Conservation (phyloP, 53 echinoderm and acorn worm genomes). For the Temnopleurus reevesii region DNA sequence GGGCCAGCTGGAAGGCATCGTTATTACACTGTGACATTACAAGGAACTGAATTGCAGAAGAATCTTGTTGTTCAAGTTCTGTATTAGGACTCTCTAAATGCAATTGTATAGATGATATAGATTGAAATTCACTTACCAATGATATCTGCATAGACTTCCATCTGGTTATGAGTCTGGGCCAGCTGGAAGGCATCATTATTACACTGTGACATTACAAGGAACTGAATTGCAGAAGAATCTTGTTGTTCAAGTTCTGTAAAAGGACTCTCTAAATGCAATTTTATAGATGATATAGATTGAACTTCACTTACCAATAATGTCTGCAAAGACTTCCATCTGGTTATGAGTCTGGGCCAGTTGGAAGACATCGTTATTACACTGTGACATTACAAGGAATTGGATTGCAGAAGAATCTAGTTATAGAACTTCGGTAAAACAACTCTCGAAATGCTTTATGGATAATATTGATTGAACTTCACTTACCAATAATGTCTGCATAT, state of each 20-base stretch:
- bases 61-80: constrained; percentile 96
- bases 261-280: too few relatives aligned
- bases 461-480: neutral
- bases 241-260: constrained; percentile 99
- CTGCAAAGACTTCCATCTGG: constrained; percentile 99
- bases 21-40: constrained; percentile 99
- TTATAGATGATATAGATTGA: neutral
- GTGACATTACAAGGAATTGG: constrained; percentile 99
- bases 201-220: constrained; percentile 98
- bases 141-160: constrained; percentile 99
- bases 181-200: constrained; percentile 99
- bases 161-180: constrained; percentile 97
- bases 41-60: constrained; percentile 98
- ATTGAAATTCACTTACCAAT: constrained; percentile 64
- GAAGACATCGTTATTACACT: constrained; percentile 98
- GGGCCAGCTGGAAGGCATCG: constrained; percentile 97
- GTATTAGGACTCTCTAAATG: too few relatives aligned
- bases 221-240: constrained; percentile 96
- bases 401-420: constrained; percentile 96
- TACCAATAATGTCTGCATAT: constrained; percentile 98
- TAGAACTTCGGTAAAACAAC: constrained; percentile 99
- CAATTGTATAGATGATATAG: too few relatives aligned
- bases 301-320: constrained; percentile 80
- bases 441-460: too few relatives aligned
- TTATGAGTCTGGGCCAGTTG: constrained; percentile 97